These are phyloP conservation scores for Leucozona laternaria DNA, from an alignment of 2,888 invertebrate genomes.

Conservation along the genomic window DNA sequence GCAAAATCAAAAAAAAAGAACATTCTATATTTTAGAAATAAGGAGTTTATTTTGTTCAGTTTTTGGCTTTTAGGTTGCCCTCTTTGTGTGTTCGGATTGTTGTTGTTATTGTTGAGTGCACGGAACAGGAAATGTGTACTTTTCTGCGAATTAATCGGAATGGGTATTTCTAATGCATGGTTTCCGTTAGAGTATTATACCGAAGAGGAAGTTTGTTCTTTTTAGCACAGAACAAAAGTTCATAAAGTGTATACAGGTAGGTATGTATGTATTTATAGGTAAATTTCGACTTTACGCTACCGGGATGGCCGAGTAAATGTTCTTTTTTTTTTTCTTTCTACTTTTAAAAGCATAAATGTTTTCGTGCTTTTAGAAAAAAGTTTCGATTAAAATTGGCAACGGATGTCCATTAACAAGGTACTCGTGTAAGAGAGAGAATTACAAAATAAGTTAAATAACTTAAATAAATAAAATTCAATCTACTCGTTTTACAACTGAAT, in stretches of 20 bases:
- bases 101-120: not conserved
- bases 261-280: not conserved
- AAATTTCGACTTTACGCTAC: not conserved
- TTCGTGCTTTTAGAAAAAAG: conserved; percentile 21
- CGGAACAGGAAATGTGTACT: conserved; percentile 24
- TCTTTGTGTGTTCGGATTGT: conserved; percentile 11
- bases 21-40: not conserved
- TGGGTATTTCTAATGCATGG: conserved; percentile 24
- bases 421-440: not conserved
- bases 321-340: not conserved
- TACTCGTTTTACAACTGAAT: not conserved
- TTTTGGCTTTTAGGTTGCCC: conserved; percentile 20
- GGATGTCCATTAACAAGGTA: not conserved
- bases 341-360: not conserved
- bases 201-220: conserved; percentile 11
- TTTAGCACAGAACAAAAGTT: conserved; percentile 15
- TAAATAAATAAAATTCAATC: not conserved
- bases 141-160: conserved; percentile 33
- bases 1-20: not conserved
- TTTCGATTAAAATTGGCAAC: conserved; percentile 14
- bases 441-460: not conserved
- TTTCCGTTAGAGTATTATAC: conserved; percentile 14
- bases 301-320: not conserved
- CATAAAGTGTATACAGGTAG: not conserved
- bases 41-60: not conserved